Evolutionary conservation across 2,113 vertebrate species (phyloP).

Genomic region (Columba janthina): DNA sequence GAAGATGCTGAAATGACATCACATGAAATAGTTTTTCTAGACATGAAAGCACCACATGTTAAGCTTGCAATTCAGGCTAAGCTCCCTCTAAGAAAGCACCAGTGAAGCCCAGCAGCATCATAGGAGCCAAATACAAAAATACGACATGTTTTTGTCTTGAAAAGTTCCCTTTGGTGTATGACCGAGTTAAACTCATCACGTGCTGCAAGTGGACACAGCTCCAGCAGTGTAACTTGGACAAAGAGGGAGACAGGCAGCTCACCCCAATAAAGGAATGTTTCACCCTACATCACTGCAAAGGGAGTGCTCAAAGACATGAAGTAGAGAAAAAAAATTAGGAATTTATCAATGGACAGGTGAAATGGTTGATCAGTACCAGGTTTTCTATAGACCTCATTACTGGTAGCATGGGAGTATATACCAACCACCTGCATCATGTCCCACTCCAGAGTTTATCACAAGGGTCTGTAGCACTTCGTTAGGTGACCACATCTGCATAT

Average conservation of each 20-base stretch:
- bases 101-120: background rate
- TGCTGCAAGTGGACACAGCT: background rate
- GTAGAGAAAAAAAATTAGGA: background rate
- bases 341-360: background rate
- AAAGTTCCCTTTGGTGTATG: background rate
- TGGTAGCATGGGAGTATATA: background rate
- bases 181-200: background rate
- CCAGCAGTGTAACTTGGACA: background rate
- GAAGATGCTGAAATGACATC: background rate
- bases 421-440: background rate
- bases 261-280: background rate
- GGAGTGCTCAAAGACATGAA: background rate
- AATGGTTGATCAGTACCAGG: background rate
- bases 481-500: background rate
- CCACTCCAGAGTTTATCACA: background rate
- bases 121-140: background rate
- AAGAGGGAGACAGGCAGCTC: background rate
- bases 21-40: background rate
- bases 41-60: background rate
- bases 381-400: background rate
- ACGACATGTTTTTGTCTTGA: background rate
- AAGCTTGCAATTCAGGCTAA: background rate
- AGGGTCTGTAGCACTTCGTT: background rate
- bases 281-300: background rate
- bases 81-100: background rate